Conservation (phyloP, 2,888 invertebrate genomes). For the Alviniconcha strummeri region DNA sequence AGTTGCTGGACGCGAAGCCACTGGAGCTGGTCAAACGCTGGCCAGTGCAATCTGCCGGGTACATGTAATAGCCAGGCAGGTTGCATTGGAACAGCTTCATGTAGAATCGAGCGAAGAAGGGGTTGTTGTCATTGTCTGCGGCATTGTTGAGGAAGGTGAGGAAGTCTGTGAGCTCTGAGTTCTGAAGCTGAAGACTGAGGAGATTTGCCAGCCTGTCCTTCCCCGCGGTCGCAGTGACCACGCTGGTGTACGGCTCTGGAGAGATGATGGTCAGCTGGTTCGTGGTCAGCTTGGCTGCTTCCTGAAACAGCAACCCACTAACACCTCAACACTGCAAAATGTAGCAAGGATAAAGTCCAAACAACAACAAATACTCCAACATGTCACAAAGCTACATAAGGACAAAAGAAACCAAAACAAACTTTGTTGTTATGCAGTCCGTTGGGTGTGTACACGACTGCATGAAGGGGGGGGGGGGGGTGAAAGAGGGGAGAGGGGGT, state of each 20-base stretch:
- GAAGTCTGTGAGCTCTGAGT: constrained; percentile 42
- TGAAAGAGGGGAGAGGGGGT: too few relatives aligned
- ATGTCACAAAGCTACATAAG: too few relatives aligned
- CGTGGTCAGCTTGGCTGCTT: neutral
- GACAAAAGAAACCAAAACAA: too few relatives aligned
- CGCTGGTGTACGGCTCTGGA: constrained; percentile 51
- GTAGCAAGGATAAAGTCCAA: too few relatives aligned
- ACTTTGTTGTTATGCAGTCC: too few relatives aligned
- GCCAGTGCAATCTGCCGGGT: constrained; percentile 33
- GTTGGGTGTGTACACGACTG: too few relatives aligned
- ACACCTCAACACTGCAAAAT: too few relatives aligned
- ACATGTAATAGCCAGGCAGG: constrained; percentile 48
- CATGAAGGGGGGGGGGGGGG: too few relatives aligned
- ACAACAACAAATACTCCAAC: too few relatives aligned
- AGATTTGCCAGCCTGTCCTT: constrained; percentile 45
- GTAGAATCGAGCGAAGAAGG: constrained; percentile 59
- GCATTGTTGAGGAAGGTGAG: constrained; percentile 41
- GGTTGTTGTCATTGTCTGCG: constrained; percentile 38
- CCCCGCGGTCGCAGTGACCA: constrained; percentile 44
- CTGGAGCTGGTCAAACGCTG: constrained; percentile 34
- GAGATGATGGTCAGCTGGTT: constrained; percentile 46
- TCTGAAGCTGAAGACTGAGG: constrained; percentile 46
- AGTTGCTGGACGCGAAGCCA: constrained; percentile 56
- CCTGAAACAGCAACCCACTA: neutral
- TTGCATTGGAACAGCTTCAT: constrained; percentile 60